Evolutionary conservation across 2,888 invertebrate genomes (phyloP), one percentile per base, ranked within the genome.

Genomic region (Drosophila birchii): DNA sequence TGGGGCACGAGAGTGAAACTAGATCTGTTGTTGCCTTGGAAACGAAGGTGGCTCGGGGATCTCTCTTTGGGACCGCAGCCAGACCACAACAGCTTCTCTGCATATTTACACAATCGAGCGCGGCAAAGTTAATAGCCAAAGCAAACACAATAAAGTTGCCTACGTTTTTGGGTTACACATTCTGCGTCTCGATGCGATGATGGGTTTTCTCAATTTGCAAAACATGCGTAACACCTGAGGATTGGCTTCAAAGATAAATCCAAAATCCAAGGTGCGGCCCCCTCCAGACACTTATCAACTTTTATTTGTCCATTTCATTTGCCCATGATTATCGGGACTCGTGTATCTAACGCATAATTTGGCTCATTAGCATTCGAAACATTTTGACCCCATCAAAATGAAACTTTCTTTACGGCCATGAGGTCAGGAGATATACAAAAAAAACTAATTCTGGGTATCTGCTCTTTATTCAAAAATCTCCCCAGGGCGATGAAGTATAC

Each of bases 101-200:
- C 55, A 56, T 61, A 70, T 73, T 86, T 82, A 60, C 76, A 76
- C 73, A 82, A 86, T 81, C 77, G 53, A 57, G 56, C 74, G 51
- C 34, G 26, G 43, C 62, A 47, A 45, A 68, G 71, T 75, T 75
- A 75, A 75, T 75, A 56, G 58, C 76, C 76, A 70, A 64, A 63
- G 59, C 63, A 76, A 75, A 75, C 63, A 75, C 57, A 49, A 70
- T 75, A 64, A 63, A 63, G 62, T 76, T 62, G 76, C 59, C 62
- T 76, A 63, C 70, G 75, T 57, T 76, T 75, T 75, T 45, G 57
- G 70, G 76, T 58, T 70, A 58, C 75, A 69, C 57, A 61, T 60
- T 58, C 32, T 62, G 26, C 59, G 53, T 41, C 32, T 57, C 39
- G 49, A 20, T 18, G 49, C 49, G 51, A 51, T 51, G 39, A 34